Conservation (phyloP, 2,888 invertebrate species). For the Coelogynopora nodosa region DNA sequence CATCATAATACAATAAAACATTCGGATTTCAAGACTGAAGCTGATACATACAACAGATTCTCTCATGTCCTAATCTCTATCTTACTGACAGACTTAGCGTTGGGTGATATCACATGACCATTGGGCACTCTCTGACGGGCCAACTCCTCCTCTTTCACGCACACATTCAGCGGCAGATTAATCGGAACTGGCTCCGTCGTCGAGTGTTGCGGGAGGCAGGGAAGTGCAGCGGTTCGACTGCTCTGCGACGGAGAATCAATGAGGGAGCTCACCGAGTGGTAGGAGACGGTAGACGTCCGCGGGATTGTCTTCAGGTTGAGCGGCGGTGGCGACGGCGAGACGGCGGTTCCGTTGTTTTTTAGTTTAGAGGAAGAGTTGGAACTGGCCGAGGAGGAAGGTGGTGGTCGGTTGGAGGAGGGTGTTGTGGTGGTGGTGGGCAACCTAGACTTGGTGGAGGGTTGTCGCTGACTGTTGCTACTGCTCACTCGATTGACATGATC, state of each 20-base stretch:
- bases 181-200: neutral
- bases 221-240: neutral
- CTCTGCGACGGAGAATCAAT: neutral
- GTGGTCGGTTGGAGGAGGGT: neutral
- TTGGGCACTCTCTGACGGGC: neutral
- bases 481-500: neutral
- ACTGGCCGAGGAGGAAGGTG: neutral
- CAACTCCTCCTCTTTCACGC: neutral
- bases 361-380: neutral
- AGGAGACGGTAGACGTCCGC: neutral
- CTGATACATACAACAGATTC: no score
- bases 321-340: neutral
- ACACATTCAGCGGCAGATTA: neutral
- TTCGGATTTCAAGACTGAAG: no score
- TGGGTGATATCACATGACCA: neutral
- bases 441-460: neutral
- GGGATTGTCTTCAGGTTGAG: neutral
- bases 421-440: neutral
- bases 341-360: neutral
- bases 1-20: no score
- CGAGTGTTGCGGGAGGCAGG: neutral
- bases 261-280: constrained; percentile 2
- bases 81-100: neutral
- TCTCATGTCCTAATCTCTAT: constrained; percentile 6
- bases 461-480: neutral